phyloP scores from a whole-genome alignment of 2,888 invertebrate genomes.

The Caenorhabditis becei region DNA sequence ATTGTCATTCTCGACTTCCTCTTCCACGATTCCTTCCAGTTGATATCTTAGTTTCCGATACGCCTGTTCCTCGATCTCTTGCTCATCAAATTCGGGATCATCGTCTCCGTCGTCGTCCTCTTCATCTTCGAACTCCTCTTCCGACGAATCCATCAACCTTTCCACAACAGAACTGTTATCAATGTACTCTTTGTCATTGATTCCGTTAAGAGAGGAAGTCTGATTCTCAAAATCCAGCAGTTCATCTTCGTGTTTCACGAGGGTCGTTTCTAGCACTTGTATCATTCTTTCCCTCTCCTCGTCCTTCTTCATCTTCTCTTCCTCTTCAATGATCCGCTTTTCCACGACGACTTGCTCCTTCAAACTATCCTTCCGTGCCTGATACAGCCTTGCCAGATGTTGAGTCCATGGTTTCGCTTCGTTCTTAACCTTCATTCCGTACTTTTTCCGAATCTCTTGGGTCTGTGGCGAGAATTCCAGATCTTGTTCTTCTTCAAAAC shows the following conservation, averaged over 20 bases:
- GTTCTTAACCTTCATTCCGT: not conserved
- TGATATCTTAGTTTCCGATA: not conserved
- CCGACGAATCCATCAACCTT: not conserved
- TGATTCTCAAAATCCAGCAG: not conserved
- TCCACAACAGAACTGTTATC: too few species aligned
- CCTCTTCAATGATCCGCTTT: not conserved
- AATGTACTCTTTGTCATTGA: too few species aligned
- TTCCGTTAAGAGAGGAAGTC: too few species aligned
- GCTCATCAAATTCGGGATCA: not conserved
- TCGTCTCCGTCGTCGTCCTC: not conserved
- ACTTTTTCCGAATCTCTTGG: not conserved
- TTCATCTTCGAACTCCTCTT: not conserved
- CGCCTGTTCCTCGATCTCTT: not conserved
- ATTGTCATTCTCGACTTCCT: not conserved
- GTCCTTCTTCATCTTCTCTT: not conserved
- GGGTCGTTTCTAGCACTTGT: not conserved
- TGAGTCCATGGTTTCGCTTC: slow-evolving; percentile 16
- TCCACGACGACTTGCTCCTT: not conserved
- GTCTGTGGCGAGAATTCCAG: not conserved
- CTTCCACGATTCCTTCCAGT: not conserved
- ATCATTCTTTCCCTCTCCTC: slow-evolving; percentile 1
- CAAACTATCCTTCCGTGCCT: not conserved
- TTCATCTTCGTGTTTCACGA: not conserved
- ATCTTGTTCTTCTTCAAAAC: not conserved
- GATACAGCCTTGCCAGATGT: not conserved